Percentiles rank a stretch among this genome's conserved stretches.
phyloP scores from a whole-genome alignment of 2,113 vertebrate species.

The Oncorhynchus keta region DNA sequence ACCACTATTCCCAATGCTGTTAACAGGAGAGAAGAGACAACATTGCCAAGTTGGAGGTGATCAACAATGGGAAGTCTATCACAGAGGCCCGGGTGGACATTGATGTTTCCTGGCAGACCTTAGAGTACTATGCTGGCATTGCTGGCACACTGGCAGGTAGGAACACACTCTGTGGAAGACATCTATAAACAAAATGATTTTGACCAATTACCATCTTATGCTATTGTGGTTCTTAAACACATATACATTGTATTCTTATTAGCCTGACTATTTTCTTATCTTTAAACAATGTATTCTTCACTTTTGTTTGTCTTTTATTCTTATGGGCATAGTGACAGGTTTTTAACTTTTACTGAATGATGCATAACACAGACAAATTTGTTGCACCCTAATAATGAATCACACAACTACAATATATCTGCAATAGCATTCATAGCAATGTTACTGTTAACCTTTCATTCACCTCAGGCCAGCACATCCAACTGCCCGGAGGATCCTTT shows the following conservation, averaged over 20 bases:
- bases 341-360: too few relatives aligned
- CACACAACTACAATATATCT: background rate
- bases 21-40: constrained; percentile 84
- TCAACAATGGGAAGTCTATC: constrained; percentile 94
- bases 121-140: constrained; percentile 92
- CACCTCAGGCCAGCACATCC: constrained; percentile 87
- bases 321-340: too few relatives aligned
- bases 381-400: background rate
- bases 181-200: too few relatives aligned
- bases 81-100: constrained; percentile 86
- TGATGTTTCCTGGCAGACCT: constrained; percentile 82
- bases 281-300: background rate
- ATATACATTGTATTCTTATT: background rate
- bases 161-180: background rate
- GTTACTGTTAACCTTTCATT: background rate
- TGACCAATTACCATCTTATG: too few relatives aligned
- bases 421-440: background rate
- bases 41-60: constrained; percentile 87
- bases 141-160: constrained; percentile 86
- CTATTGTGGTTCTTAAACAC: background rate
- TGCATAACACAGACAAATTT: too few relatives aligned
- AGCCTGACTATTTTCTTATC: background rate
- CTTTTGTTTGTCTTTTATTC: too few relatives aligned
- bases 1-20: background rate
- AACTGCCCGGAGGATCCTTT: constrained; percentile 87